Evolutionary conservation across 2,113 vertebrate species (phyloP).

Genomic region (Tragelaphus strepsiceros): DNA sequence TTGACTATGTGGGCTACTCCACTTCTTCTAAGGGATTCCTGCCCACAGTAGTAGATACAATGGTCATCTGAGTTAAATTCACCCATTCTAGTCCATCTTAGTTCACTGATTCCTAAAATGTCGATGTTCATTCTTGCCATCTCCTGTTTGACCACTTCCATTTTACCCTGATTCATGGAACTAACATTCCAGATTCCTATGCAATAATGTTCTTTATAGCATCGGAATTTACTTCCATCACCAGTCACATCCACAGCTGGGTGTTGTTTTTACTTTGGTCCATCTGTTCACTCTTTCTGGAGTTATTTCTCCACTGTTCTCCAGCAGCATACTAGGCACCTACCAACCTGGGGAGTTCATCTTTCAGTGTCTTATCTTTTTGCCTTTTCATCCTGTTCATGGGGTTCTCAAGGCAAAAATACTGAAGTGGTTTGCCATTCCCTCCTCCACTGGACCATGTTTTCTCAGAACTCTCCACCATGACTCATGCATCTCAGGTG

Average conservation of each 20-base stretch:
- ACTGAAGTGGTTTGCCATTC: background rate
- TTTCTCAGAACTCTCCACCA: background rate
- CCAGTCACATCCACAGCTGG: background rate
- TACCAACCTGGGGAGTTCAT: background rate
- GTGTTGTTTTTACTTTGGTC: background rate
- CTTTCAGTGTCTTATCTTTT: background rate
- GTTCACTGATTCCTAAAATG: background rate
- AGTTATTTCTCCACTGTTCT: background rate
- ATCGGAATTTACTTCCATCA: background rate
- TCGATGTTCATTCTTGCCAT: background rate
- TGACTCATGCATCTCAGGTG: fast-evolving
- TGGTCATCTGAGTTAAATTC: background rate
- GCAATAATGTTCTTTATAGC: background rate
- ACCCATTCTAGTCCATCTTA: background rate
- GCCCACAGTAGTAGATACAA: background rate
- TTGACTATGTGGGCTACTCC: background rate
- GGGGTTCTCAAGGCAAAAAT: background rate
- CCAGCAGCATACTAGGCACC: background rate
- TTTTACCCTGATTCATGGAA: background rate
- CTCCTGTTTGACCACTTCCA: background rate
- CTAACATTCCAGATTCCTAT: background rate
- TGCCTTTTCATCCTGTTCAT: background rate
- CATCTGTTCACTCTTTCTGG: background rate
- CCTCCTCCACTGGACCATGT: background rate
- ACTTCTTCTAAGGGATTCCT: background rate